A percentile compares a stretch with the other conserved stretches of the same genome.
These are phyloP conservation scores for Florisuga fusca DNA, from an alignment of 2,797 vertebrate species.

Conservation along the genomic window DNA sequence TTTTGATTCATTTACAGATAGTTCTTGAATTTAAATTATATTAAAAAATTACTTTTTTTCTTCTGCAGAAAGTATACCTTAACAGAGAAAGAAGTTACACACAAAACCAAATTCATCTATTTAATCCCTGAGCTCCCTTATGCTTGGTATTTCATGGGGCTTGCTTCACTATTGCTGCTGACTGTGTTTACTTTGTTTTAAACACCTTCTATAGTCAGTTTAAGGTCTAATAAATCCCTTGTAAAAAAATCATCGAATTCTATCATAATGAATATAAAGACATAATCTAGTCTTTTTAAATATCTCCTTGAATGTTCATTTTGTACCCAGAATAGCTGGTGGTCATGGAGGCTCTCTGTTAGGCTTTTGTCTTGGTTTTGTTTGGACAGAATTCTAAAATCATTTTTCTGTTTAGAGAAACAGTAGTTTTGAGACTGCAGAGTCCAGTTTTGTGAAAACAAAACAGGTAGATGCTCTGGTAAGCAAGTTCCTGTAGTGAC, in stretches of 20 bases:
- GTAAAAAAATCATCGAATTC: background rate
- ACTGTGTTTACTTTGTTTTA: background rate
- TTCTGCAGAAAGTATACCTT: background rate
- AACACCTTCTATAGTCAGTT: background rate
- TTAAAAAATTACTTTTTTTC: background rate
- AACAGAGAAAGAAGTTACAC: background rate
- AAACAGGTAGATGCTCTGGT: no score
- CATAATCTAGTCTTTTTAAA: background rate
- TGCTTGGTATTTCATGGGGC: background rate
- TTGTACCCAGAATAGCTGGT: background rate
- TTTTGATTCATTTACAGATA: background rate
- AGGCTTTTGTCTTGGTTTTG: background rate
- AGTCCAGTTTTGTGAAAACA: no score
- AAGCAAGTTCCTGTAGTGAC: no score
- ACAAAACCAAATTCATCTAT: background rate
- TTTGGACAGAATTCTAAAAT: no score
- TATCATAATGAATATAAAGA: background rate
- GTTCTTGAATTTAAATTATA: background rate
- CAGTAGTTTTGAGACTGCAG: no score
- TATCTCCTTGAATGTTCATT: background rate
- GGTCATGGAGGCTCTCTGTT: background rate
- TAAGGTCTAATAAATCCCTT: background rate
- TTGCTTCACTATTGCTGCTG: background rate
- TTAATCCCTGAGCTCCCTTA: background rate
- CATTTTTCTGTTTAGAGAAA: no score